A percentile compares a stretch with the other conserved stretches of the same genome.
These are phyloP conservation scores for Xenopus laevis DNA, from an alignment of 2,113 vertebrate genomes.

Conservation along the genomic window DNA sequence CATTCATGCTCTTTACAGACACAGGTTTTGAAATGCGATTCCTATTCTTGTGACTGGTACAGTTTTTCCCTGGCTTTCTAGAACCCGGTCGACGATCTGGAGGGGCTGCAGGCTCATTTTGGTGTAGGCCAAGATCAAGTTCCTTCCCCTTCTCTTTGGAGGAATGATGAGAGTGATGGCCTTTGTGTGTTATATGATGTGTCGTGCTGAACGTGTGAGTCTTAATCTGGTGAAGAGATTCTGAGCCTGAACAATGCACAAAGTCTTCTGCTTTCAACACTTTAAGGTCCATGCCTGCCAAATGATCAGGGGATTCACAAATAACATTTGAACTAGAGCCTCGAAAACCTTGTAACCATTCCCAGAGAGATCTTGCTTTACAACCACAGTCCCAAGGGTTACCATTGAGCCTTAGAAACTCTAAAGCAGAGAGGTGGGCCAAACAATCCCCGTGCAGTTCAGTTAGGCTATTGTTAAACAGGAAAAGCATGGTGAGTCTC, in stretches of 20 bases:
- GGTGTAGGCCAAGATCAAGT: constrained; percentile 54
- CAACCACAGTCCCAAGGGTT: constrained; percentile 95
- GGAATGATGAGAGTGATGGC: constrained; percentile 64
- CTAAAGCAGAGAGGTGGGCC: constrained; percentile 79
- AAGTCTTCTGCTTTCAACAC: constrained; percentile 80
- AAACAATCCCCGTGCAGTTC: constrained; percentile 83
- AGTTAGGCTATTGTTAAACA: constrained; percentile 92
- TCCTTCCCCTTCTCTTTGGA: constrained; percentile 61
- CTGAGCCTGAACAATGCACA: constrained; percentile 79
- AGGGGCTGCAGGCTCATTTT: constrained; percentile 57
- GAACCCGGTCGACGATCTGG: constrained; percentile 66
- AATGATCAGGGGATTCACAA: constrained; percentile 69
- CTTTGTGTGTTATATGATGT: constrained; percentile 76
- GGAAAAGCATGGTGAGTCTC: constrained; percentile 88
- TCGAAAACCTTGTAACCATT: constrained; percentile 86
- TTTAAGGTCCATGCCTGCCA: constrained; percentile 82
- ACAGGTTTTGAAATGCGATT: constrained; percentile 64
- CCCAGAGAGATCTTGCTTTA: constrained; percentile 86
- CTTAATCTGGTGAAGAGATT: constrained; percentile 86
- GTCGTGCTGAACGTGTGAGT: constrained; percentile 79
- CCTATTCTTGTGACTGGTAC: constrained; percentile 73
- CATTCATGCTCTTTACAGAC: constrained; percentile 67
- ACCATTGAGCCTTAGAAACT: constrained; percentile 92
- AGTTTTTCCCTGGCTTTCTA: constrained; percentile 75
- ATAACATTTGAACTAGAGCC: constrained; percentile 84